Evolutionary conservation across 2,113 vertebrate genomes (phyloP).

Genomic region (Pseudois nayaur): DNA sequence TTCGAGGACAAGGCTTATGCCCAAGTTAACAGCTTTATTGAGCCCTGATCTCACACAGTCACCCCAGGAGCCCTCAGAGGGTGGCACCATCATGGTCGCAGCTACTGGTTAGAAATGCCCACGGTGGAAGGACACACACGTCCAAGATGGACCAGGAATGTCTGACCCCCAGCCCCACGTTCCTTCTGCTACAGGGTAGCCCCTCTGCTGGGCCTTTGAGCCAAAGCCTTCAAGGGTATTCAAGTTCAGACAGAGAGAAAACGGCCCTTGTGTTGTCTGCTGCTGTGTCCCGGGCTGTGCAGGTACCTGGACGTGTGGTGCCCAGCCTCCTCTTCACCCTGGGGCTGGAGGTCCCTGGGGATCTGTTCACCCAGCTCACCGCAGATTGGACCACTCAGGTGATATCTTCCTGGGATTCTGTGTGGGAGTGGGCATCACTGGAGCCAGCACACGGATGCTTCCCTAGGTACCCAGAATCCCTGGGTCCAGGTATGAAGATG

Average conservation of each 20-base stretch:
- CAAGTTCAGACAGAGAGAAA: neutral
- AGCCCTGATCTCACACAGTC: rapidly evolving
- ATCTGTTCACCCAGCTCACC: no score
- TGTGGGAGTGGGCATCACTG: rapidly evolving
- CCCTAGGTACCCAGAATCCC: rapidly evolving
- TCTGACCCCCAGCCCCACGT: neutral
- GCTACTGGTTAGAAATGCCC: neutral
- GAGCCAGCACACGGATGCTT: rapidly evolving
- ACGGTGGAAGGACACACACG: rapidly evolving
- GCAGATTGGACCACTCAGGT: neutral
- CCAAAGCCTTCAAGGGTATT: neutral
- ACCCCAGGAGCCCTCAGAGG: neutral
- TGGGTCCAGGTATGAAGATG: neutral
- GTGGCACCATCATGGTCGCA: rapidly evolving
- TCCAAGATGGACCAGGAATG: neutral
- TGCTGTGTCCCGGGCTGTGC: rapidly evolving
- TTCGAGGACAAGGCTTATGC: neutral
- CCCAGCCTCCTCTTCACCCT: neutral
- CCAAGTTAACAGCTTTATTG: rapidly evolving
- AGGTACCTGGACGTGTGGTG: rapidly evolving
- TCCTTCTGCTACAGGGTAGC: neutral
- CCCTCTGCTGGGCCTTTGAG: neutral
- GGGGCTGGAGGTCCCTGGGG: neutral
- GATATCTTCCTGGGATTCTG: neutral
- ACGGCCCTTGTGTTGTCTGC: rapidly evolving